phyloP scores from a whole-genome alignment of 1,140 invertebrate genomes.

The Andricus grossulariae region DNA sequence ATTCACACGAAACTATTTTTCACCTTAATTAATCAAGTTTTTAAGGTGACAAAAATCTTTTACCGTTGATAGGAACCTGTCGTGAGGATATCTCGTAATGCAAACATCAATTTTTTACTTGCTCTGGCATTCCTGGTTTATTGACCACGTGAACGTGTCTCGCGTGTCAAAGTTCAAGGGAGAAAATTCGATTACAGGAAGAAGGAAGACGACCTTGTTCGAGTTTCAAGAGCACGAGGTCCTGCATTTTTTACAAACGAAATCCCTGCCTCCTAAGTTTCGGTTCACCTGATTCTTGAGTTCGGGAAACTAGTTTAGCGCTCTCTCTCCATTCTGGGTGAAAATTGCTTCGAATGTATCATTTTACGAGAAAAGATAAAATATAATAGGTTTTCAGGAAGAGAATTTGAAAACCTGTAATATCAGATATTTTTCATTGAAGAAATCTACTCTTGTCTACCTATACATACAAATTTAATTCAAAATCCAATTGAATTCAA shows the following conservation, averaged over 20 bases:
- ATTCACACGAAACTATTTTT: neutral
- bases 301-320: neutral
- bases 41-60: neutral
- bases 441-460: no score
- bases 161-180: constrained; percentile 39
- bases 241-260: constrained; percentile 37
- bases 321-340: neutral
- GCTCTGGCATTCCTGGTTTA: neutral
- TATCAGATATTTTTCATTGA: no score
- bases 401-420: no score
- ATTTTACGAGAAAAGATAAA: no score
- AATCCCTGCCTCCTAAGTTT: constrained; percentile 30
- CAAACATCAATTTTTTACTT: neutral
- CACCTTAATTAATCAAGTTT: neutral
- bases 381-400: no score
- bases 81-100: neutral
- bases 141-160: constrained; percentile 24
- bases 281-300: neutral
- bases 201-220: constrained; percentile 43
- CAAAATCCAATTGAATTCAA: no score
- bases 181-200: neutral
- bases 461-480: no score
- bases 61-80: neutral
- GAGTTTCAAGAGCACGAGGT: constrained; percentile 39
- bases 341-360: neutral